Evolutionary conservation across 2,888 invertebrate species (phyloP).

Genomic region (Thysanoteuthis rhombus): DNA sequence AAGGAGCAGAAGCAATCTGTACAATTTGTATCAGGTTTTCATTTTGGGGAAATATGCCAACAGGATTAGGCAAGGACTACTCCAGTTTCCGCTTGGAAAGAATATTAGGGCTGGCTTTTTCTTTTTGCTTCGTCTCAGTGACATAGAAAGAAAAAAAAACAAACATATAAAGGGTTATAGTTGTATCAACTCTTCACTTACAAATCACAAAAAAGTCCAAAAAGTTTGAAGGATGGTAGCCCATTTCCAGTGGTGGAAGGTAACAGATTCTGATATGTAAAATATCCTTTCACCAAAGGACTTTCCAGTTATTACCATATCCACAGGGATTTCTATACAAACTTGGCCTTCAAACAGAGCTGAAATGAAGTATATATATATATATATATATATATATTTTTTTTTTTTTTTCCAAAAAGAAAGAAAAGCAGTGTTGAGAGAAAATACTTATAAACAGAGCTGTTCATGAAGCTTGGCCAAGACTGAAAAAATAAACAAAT

Average conservation of each 20-base stretch:
- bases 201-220: background rate
- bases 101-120: no score
- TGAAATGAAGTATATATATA: no score
- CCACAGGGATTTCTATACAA: background rate
- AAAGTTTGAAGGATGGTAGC: background rate
- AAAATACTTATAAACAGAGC: no score
- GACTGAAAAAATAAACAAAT: no score
- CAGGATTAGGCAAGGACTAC: no score
- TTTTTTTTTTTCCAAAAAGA: no score
- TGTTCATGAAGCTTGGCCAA: no score
- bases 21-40: background rate
- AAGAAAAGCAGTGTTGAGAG: no score
- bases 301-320: background rate
- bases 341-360: background rate
- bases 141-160: background rate
- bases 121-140: background rate
- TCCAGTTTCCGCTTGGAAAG: no score
- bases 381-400: no score
- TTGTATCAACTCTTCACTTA: background rate
- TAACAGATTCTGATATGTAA: slow-evolving; percentile 1
- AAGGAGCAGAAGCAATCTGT: background rate
- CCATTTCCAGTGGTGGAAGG: background rate
- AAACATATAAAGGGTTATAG: background rate
- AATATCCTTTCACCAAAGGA: background rate
- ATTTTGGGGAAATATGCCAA: no score